Conservation (phyloP, 2,113 vertebrate genomes). For the Aegithalos caudatus region DNA sequence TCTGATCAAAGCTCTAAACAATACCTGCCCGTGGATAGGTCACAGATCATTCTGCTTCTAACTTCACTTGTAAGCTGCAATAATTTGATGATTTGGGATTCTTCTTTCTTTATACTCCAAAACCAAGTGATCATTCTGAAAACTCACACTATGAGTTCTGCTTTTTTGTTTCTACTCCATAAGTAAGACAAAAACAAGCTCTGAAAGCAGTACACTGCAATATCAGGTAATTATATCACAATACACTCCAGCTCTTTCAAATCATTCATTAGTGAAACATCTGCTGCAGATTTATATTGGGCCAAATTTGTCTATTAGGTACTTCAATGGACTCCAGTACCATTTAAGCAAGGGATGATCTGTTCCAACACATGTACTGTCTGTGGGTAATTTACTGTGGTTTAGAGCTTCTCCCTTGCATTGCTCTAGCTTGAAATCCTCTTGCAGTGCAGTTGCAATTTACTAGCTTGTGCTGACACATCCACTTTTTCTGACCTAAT, state of each 20-base stretch:
- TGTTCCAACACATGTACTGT: not conserved
- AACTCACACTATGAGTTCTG: not conserved
- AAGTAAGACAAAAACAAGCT: not conserved
- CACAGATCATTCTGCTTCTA: not conserved
- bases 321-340: not conserved
- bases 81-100: not conserved
- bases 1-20: not conserved
- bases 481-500: slow-evolving; percentile 27
- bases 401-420: not conserved
- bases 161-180: not conserved
- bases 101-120: not conserved
- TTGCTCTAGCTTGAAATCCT: not conserved
- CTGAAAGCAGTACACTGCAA: not conserved
- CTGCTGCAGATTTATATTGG: slow-evolving; percentile 27
- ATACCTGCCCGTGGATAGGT: not conserved
- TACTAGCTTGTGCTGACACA: slow-evolving; percentile 19
- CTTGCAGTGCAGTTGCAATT: not conserved
- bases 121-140: not conserved
- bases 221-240: not conserved
- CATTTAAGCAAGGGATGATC: not conserved
- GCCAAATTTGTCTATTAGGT: not conserved
- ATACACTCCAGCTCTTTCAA: not conserved
- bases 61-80: not conserved
- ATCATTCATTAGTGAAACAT: slow-evolving; percentile 21
- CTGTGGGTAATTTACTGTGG: not conserved